Evolutionary conservation across 2,113 vertebrate genomes (phyloP).

Genomic region (Carettochelys insculpta): DNA sequence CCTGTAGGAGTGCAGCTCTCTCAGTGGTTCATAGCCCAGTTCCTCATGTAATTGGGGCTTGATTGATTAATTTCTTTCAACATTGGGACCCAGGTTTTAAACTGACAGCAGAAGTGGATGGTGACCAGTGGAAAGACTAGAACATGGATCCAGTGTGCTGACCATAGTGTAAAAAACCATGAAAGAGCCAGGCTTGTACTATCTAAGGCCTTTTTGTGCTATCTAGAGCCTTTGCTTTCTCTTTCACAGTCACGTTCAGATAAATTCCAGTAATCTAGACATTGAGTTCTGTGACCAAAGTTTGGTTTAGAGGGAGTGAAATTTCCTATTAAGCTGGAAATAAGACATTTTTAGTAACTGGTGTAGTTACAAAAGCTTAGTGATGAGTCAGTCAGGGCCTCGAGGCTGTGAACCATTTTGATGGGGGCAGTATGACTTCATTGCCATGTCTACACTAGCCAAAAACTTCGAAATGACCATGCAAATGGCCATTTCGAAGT

Average conservation of each 20-base stretch:
- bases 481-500: too few relatives aligned
- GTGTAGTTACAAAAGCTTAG: neutral
- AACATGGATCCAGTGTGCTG: neutral
- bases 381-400: neutral
- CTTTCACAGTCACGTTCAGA: constrained; percentile 17
- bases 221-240: neutral
- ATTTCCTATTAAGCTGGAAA: neutral
- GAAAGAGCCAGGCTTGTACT: constrained; percentile 28
- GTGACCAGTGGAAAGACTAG: neutral
- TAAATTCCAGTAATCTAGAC: neutral
- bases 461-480: too few relatives aligned
- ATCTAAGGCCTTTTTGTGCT: too few relatives aligned
- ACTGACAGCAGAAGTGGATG: too few relatives aligned
- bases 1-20: neutral
- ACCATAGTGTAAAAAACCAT: constrained; percentile 1
- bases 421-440: neutral
- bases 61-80: neutral
- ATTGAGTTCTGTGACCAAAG: neutral
- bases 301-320: neutral
- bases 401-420: neutral
- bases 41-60: neutral
- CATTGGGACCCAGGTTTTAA: neutral
- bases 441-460: too few relatives aligned
- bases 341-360: accelerated
- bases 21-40: neutral